Evolutionary conservation across 2,888 invertebrate genomes (phyloP).

Genomic region (Temnothorax rugatulus): DNA sequence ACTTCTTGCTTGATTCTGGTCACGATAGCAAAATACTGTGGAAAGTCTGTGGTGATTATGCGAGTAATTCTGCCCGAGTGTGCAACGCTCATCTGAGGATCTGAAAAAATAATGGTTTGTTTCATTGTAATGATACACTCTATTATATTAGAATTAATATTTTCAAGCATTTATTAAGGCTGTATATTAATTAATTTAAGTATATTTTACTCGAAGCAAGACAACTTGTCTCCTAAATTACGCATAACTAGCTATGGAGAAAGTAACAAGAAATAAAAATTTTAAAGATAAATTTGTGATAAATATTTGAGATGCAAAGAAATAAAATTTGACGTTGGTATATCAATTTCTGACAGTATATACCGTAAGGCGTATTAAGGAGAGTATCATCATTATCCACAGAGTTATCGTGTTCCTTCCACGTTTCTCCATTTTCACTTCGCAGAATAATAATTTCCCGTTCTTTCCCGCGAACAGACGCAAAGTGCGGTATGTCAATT

Average conservation of each 20-base stretch:
- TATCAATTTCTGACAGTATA: conserved; percentile 72
- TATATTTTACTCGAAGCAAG: no score
- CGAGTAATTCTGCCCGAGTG: conserved; percentile 93
- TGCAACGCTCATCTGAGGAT: conserved; percentile 84
- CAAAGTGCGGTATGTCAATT: conserved; percentile 99
- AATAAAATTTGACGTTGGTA: neutral
- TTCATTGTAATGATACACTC: neutral
- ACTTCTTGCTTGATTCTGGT: conserved; percentile 98
- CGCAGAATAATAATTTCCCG: conserved; percentile 98
- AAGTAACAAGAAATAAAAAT: neutral
- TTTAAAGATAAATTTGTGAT: neutral
- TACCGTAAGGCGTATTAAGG: conserved; percentile 91
- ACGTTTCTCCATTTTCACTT: conserved; percentile 99
- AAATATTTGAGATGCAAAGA: neutral
- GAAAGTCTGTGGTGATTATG: conserved; percentile 98
- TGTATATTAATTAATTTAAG: neutral
- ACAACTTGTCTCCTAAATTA: neutral
- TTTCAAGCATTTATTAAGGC: neutral
- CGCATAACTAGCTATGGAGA: neutral
- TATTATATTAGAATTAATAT: neutral
- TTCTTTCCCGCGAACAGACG: conserved; percentile 96
- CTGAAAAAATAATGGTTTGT: conserved; percentile 66
- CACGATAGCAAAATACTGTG: conserved; percentile 98
- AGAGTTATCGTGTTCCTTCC: conserved; percentile 96
- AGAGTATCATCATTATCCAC: conserved; percentile 88